A percentile compares a stretch with the other conserved stretches of the same genome.
Conservation (phyloP, 2,797 vertebrate genomes). For the Sciaenops ocellatus region DNA sequence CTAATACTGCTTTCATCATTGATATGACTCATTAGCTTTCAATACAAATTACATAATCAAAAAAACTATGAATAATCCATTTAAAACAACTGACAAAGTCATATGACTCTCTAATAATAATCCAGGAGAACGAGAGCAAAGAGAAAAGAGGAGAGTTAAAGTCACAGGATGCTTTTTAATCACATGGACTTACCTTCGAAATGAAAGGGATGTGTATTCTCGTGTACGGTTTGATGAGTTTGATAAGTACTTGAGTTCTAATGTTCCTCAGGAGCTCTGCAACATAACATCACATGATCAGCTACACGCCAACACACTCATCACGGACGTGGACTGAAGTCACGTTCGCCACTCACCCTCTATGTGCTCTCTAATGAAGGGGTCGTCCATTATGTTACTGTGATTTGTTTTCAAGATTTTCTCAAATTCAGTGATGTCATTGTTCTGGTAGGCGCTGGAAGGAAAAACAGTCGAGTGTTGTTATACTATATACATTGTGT, state of each 20-base stretch:
- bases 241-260: conserved; percentile 99
- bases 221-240: conserved; percentile 99
- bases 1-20: neutral
- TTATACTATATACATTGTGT: conserved; percentile 66
- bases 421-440: conserved; percentile 99
- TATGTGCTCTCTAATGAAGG: conserved; percentile 99
- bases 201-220: conserved; percentile 99
- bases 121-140: neutral
- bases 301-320: neutral
- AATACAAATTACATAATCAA: neutral
- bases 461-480: conserved; percentile 54
- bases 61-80: neutral
- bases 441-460: conserved; percentile 99
- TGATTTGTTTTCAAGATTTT: conserved; percentile 99
- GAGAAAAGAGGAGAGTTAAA: neutral
- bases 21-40: neutral
- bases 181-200: conserved; percentile 92
- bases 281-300: conserved; percentile 74
- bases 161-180: neutral
- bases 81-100: neutral
- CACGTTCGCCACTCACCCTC: conserved; percentile 89
- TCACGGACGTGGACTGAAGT: conserved; percentile 23
- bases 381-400: conserved; percentile 99
- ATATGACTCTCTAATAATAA: neutral
- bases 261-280: conserved; percentile 98